Conservation (phyloP, 2,888 invertebrate species). For the Eupithecia tripunctaria region DNA sequence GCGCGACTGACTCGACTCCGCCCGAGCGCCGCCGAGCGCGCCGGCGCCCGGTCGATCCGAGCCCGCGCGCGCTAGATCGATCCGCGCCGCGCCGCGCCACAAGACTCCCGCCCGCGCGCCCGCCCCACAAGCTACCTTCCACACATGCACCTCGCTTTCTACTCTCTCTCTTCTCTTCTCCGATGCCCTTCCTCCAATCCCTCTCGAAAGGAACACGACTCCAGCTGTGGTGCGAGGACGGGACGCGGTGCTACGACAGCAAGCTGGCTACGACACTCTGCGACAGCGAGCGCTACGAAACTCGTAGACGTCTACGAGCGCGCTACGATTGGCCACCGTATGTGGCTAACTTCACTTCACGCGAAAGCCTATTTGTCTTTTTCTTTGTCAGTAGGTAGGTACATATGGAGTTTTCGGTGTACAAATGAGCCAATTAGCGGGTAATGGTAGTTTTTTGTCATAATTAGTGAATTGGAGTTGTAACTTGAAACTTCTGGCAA, state of each 20-base stretch:
- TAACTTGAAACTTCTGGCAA: slow-evolving; percentile 34
- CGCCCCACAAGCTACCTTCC: slow-evolving; percentile 43
- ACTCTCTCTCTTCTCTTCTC: slow-evolving; percentile 47
- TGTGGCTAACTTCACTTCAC: slow-evolving; percentile 56
- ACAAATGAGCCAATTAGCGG: slow-evolving; percentile 57
- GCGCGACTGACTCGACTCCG: slow-evolving; percentile 69
- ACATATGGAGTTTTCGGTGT: slow-evolving; percentile 50
- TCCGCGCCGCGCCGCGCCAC: slow-evolving; percentile 48
- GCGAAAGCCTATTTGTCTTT: slow-evolving; percentile 53
- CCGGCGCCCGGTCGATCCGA: slow-evolving; percentile 57
- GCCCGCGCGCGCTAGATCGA: slow-evolving; percentile 57
- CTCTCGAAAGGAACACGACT: neutral
- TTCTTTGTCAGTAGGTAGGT: slow-evolving; percentile 53
- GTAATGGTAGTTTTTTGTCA: slow-evolving; percentile 51
- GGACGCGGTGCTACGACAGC: slow-evolving; percentile 70
- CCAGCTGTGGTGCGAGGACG: neutral
- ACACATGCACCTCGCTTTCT: slow-evolving; percentile 45
- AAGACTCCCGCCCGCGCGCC: slow-evolving; percentile 58
- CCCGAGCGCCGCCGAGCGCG: slow-evolving; percentile 55
- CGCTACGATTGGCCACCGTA: slow-evolving; percentile 66
- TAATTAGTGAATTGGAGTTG: slow-evolving; percentile 35
- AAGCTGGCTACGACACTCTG: slow-evolving; percentile 52
- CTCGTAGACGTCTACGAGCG: slow-evolving; percentile 74
- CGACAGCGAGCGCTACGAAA: slow-evolving; percentile 73
- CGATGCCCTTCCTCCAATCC: neutral